Evolutionary conservation across 2,797 vertebrate species (phyloP).

Genomic region (Kryptolebias ocellatus): DNA sequence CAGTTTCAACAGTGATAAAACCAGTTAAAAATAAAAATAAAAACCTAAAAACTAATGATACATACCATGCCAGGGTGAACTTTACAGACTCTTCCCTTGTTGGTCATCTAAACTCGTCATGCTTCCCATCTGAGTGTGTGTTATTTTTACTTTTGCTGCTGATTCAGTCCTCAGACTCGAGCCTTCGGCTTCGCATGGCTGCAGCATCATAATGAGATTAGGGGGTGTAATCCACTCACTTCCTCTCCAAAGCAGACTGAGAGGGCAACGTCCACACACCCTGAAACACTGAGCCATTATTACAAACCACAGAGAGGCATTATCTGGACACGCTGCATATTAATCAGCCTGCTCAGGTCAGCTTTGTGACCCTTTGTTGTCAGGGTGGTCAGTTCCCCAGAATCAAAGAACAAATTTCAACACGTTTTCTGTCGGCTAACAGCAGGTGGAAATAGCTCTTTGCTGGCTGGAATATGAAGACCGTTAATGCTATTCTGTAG

Average conservation of each 20-base stretch:
- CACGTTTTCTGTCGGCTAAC: not conserved
- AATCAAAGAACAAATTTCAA: conserved; percentile 5
- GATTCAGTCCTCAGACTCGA: conserved; percentile 29
- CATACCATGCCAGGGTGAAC: conserved; percentile 50
- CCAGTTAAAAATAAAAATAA: not conserved
- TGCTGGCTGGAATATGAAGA: not conserved
- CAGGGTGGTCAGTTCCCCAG: not conserved
- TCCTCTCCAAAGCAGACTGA: conserved; percentile 49
- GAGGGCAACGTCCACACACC: conserved; percentile 66
- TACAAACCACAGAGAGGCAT: conserved; percentile 61
- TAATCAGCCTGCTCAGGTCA: conserved; percentile 54
- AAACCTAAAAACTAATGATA: conserved; percentile 12
- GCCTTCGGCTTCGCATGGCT: conserved; percentile 60
- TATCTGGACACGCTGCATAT: conserved; percentile 49
- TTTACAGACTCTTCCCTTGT: not conserved
- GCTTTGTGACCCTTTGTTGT: conserved; percentile 36
- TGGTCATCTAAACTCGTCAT: not conserved
- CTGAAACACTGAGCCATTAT: conserved; percentile 68
- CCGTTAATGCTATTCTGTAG: not conserved
- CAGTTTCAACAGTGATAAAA: conserved; percentile 4
- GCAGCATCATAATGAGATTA: conserved; percentile 80
- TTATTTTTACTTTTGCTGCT: conserved; percentile 21
- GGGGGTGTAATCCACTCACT: conserved; percentile 68
- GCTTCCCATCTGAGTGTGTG: conserved; percentile 6
- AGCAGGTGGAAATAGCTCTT: not conserved